phyloP scores from a whole-genome alignment of 2,113 vertebrate genomes.

The Pachyramphus minor region DNA sequence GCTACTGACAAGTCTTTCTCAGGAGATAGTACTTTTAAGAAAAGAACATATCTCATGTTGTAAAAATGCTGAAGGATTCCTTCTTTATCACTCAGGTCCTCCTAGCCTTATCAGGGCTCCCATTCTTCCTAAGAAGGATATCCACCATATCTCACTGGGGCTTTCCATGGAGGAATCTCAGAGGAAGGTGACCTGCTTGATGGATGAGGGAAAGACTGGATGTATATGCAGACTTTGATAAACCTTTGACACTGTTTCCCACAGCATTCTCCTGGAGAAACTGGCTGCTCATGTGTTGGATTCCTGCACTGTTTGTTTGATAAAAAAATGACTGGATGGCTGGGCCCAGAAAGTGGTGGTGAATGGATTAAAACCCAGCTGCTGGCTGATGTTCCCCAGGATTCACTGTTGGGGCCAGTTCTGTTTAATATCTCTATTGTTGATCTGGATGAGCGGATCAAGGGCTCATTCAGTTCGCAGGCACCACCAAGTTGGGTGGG shows the following conservation, averaged over 20 bases:
- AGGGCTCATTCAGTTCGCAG: rapidly evolving
- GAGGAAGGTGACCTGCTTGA: not conserved
- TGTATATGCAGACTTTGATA: not conserved
- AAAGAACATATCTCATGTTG: not conserved
- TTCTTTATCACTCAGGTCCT: not conserved
- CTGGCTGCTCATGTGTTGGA: not conserved
- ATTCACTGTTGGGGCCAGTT: not conserved
- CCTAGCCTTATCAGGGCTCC: not conserved
- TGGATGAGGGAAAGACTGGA: not conserved
- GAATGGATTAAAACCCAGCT: not conserved
- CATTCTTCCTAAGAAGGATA: rapidly evolving
- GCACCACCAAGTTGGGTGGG: rapidly evolving
- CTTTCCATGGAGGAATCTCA: not conserved
- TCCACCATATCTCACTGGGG: not conserved
- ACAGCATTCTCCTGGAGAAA: not conserved
- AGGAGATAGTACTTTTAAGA: not conserved
- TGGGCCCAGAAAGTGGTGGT: no score
- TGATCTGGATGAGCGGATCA: rapidly evolving
- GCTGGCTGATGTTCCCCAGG: not conserved
- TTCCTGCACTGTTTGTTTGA: not conserved
- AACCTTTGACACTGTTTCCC: not conserved
- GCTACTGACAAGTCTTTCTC: not conserved
- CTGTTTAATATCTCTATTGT: not conserved
- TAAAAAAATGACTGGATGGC: not conserved
- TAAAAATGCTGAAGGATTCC: not conserved